Percentiles rank a stretch among this genome's conserved stretches.
Conservation (phyloP, 2,113 vertebrate species). For the Brachypodius melanocephalos region DNA sequence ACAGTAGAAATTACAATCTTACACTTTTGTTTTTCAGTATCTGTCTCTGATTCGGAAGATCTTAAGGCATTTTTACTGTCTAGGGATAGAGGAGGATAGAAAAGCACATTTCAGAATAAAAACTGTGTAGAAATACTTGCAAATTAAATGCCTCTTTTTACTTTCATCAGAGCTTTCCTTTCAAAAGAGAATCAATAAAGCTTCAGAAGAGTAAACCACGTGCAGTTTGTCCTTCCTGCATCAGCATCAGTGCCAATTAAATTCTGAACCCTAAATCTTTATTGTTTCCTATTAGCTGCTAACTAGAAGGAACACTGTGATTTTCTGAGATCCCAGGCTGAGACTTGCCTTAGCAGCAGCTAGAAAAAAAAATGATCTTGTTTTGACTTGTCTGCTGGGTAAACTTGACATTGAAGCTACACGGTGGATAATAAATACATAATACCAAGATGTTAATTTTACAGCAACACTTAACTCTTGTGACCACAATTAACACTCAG, state of each 20-base stretch:
- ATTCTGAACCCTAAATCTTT: constrained; percentile 48
- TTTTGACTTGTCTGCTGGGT: constrained; percentile 51
- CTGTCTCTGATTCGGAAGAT: constrained; percentile 7
- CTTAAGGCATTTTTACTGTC: not conserved
- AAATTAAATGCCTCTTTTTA: constrained; percentile 17
- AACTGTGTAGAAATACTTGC: constrained; percentile 55
- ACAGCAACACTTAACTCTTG: constrained; percentile 61
- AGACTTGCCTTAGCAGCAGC: constrained; percentile 6
- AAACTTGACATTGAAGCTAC: constrained; percentile 41
- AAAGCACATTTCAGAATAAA: constrained; percentile 11
- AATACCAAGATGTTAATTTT: constrained; percentile 56
- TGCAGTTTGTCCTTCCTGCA: not conserved
- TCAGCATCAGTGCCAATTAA: constrained; percentile 42
- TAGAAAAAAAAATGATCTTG: constrained; percentile 8
- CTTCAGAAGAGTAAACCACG: constrained; percentile 44
- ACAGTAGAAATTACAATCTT: not conserved
- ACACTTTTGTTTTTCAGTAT: not conserved
- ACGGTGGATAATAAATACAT: constrained; percentile 34
- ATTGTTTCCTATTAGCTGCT: constrained; percentile 52
- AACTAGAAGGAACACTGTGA: not conserved
- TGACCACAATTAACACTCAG: constrained; percentile 50
- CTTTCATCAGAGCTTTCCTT: constrained; percentile 48
- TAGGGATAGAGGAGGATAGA: not conserved
- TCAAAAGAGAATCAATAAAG: constrained; percentile 39
- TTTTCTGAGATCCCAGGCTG: constrained; percentile 31